Evolutionary conservation across 2,113 vertebrate genomes (phyloP), one percentile per base, ranked within the genome.

Genomic region (Nasalis larvatus): DNA sequence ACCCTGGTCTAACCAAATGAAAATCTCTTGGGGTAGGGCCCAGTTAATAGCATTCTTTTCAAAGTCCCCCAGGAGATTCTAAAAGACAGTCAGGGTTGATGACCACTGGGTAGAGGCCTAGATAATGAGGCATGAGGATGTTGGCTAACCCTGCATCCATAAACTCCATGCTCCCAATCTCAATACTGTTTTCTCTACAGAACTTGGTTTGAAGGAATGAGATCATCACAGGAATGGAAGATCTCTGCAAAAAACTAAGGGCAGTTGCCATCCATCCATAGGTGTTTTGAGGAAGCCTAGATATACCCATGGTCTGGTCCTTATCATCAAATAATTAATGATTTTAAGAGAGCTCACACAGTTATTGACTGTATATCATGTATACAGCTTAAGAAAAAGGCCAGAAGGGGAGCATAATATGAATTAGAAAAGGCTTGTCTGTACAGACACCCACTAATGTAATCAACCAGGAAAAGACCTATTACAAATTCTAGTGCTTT

Each of bases 401-500:
- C 14, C 32, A 37, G 2, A 4, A 10, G n/a, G 16, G 63, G 85
- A 69, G 30, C 27, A 86, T 71, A 91, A 92, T n/a, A 89, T 37
- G 73, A 77, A 13, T 76, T 80, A 91, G n/a, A 85, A 81, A 91
- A 93, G 80, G 3, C n/a, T 52, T 95, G 25, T 21, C 82, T 69
- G 4, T 68, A 96, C 0, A 56, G 27, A 80, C 0, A 83, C 14
- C 42, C 93, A 66, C 32, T 76, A 80, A 85, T 73, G 80, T 69
- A 94, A 95, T 76, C 14, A 96, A 93, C 35, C 60, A 58, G 20
- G 18, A 54, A 17, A 96, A 92, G 40, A 86, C 20, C 40, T 94
- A 80, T 80, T 93, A 86, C 54, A 95, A 93, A 88, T 78, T 56
- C 92, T 86, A 96, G 68, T 88, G 63, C 73, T 91, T 96, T 92